Conservation (phyloP, 2,113 vertebrate genomes). For the Odobenus rosmarus region DNA sequence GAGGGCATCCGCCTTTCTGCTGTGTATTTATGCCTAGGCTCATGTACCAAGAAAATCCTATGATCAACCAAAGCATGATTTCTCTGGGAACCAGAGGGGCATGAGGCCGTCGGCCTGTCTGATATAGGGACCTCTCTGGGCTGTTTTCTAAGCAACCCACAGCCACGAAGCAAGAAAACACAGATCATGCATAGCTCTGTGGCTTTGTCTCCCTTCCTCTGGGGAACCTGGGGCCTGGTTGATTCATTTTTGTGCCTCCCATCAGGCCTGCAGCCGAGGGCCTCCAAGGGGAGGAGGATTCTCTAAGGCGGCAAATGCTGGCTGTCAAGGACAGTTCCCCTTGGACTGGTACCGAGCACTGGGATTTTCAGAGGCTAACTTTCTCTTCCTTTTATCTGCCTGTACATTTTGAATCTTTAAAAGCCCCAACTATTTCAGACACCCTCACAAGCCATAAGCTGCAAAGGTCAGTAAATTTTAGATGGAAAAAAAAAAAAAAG, state of each 20-base stretch:
- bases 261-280: neutral
- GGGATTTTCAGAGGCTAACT: neutral
- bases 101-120: neutral
- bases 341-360: neutral
- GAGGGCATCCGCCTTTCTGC: neutral
- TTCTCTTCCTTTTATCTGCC: neutral
- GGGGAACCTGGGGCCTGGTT: neutral
- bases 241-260: neutral
- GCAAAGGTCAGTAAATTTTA: constrained; percentile 43
- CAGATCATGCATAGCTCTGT: neutral
- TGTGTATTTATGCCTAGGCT: constrained; percentile 45
- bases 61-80: constrained; percentile 34
- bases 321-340: neutral
- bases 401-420: constrained; percentile 33
- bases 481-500: neutral
- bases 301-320: neutral
- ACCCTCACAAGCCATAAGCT: neutral
- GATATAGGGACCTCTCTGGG: constrained; percentile 26
- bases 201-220: neutral
- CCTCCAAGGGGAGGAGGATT: neutral
- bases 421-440: neutral
- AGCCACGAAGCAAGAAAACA: neutral
- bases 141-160: constrained; percentile 16
- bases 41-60: neutral
- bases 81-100: constrained; percentile 35